Conservation (phyloP, 2,888 invertebrate genomes). For the Drosophila nr. perissopoda region DNA sequence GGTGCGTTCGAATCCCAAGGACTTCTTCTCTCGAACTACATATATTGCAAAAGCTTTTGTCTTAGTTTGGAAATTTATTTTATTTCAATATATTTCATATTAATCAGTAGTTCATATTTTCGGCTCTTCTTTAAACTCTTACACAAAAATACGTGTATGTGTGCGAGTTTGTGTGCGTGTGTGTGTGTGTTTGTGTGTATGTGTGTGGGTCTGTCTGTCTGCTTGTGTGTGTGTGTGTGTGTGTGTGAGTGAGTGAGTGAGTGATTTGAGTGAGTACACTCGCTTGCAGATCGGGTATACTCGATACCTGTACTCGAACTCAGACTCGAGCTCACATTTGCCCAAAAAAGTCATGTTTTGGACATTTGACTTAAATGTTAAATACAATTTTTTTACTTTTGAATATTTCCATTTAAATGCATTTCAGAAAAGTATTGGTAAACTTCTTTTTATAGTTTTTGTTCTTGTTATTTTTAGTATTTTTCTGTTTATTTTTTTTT, state of each 20-base stretch:
- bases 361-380: slow-evolving; percentile 67
- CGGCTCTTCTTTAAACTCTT: slow-evolving; percentile 61
- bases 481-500: slow-evolving; percentile 9
- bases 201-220: slow-evolving; percentile 7
- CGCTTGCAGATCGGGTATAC: slow-evolving; percentile 19
- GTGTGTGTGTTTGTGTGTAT: slow-evolving; percentile 15
- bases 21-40: neutral
- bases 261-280: slow-evolving; percentile 33
- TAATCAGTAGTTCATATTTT: slow-evolving; percentile 77
- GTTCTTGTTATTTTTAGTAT: slow-evolving; percentile 16
- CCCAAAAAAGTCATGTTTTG: slow-evolving; percentile 38
- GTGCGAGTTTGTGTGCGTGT: slow-evolving; percentile 9
- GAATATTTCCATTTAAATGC: slow-evolving; percentile 74
- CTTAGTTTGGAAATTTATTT: slow-evolving; percentile 76
- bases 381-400: slow-evolving; percentile 68
- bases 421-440: slow-evolving; percentile 73
- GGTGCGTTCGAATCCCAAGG: too few species aligned
- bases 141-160: slow-evolving; percentile 69
- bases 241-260: slow-evolving; percentile 13
- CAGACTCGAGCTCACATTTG: slow-evolving; percentile 16
- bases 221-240: slow-evolving; percentile 13
- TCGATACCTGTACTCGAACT: slow-evolving; percentile 15
- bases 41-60: slow-evolving; percentile 1
- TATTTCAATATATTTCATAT: slow-evolving; percentile 78
- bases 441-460: slow-evolving; percentile 30